Evolutionary conservation across 2,797 vertebrate genomes (phyloP), one percentile per base, ranked within the genome.

Genomic region (Falco berigora): DNA sequence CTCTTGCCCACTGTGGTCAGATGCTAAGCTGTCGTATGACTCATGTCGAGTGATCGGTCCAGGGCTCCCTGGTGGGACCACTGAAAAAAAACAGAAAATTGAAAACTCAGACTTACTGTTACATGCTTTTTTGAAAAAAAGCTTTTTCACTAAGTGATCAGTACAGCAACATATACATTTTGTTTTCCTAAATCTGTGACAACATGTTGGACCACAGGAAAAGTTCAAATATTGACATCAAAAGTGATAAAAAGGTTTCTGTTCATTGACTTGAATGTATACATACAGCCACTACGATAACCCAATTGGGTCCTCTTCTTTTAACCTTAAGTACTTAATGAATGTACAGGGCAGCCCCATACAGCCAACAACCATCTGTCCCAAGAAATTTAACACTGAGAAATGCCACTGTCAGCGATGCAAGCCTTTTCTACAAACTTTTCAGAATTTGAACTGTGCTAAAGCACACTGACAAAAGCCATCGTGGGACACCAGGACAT

Each of bases 11-110:
- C 99, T 99, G 97, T 99, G 99, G 97, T 99, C 99, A 0, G 99
- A 99, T 0, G 98, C 98, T 95, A 99, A 97, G 95, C 99, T 99
- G 98, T 99, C 99, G 13, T 99, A 99, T 0, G 99, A 99, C 95
- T 99, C 99, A 1, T 99, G 98, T 1, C 99, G 98, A 58, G 98
- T 99, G 97, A 99, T 99, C 10, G 99, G 99, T 2, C 98, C 99
- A 3, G 99, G 99, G 94, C 99, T 99, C 92, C 98, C 98, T 3
- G 99, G 98, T 8, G 99, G 99, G 75, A 98, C 98, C 87, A 99
- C 99, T 99, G 95, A 68, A 95, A 84, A 84, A 17, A 9, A 55
- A 2, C 28, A 53, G 12, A 59, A 50, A 67, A 74, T 2, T 8
- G 14, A 68, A 56, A 90, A 49, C 63, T 61, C 32, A 79, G 19